phyloP scores from a whole-genome alignment of 1,140 invertebrate genomes.

The Charaxes varanes region DNA sequence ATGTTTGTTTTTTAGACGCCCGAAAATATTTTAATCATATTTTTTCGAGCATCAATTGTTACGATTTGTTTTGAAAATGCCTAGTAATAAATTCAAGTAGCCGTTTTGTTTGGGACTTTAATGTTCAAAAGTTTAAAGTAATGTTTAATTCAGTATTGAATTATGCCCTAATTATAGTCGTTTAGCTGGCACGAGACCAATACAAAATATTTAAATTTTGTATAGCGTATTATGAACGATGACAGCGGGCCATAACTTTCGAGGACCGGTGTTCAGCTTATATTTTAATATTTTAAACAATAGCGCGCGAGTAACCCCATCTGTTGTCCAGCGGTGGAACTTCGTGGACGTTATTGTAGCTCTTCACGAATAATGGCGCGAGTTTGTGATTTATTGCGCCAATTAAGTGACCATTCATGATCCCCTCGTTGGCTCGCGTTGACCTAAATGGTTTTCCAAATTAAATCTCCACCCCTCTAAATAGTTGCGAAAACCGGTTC shows the following conservation, averaged over 20 bases:
- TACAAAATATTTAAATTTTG: conserved; percentile 30
- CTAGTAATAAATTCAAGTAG: no score
- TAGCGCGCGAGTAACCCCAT: conserved; percentile 38
- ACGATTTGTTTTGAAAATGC: no score
- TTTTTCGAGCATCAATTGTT: no score
- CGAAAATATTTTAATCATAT: no score
- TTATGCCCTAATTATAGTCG: conserved; percentile 32
- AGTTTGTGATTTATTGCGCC: conserved; percentile 55
- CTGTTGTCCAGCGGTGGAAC: conserved; percentile 30
- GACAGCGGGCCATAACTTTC: conserved; percentile 28
- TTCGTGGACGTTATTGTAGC: conserved; percentile 18
- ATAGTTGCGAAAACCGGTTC: conserved; percentile 44
- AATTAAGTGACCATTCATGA: conserved; percentile 69
- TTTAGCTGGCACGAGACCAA: conserved; percentile 40
- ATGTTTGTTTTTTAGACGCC: no score
- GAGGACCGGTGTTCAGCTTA: conserved; percentile 34
- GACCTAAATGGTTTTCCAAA: conserved; percentile 53
- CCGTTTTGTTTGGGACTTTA: no score
- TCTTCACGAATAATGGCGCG: conserved; percentile 26
- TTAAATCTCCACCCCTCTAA: conserved; percentile 46
- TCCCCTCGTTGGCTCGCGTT: conserved; percentile 35
- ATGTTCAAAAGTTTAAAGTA: no score
- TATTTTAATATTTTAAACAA: conserved; percentile 40
- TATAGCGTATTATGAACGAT: conserved; percentile 35
- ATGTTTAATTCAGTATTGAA: conserved; percentile 18